These are phyloP conservation scores for Penaeus monodon DNA, from an alignment of 2,888 invertebrate species.

Conservation along the genomic window DNA sequence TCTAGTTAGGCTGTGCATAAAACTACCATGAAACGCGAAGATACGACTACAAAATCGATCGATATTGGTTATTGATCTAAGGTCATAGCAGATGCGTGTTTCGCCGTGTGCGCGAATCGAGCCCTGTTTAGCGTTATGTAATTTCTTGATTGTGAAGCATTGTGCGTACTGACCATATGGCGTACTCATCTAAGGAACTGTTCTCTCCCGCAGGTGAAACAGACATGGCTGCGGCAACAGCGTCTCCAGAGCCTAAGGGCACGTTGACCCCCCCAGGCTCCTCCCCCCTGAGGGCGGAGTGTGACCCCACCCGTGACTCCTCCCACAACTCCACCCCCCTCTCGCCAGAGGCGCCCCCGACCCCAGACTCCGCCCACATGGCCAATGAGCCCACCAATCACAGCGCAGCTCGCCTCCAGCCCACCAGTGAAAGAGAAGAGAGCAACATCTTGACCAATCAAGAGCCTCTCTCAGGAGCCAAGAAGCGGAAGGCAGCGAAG, in stretches of 20 bases:
- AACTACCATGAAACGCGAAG: too few relatives aligned
- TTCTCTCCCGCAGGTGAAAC: constrained; percentile 47
- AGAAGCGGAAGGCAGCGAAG: constrained; percentile 60
- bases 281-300: constrained; percentile 60
- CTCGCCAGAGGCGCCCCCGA: constrained; percentile 57
- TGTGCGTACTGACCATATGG: too few relatives aligned
- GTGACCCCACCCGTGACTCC: constrained; percentile 53
- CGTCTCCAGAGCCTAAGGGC: constrained; percentile 59
- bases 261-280: constrained; percentile 65
- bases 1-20: too few relatives aligned
- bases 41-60: too few relatives aligned
- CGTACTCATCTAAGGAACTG: background rate
- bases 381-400: constrained; percentile 54
- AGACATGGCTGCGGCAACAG: constrained; percentile 49
- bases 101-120: too few relatives aligned
- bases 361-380: constrained; percentile 64
- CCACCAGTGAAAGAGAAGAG: constrained; percentile 38
- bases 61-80: too few relatives aligned
- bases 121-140: too few relatives aligned
- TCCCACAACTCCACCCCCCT: constrained; percentile 59
- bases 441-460: constrained; percentile 52
- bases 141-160: too few relatives aligned
- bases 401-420: constrained; percentile 33
- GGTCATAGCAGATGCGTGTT: too few relatives aligned
- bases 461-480: constrained; percentile 58